A percentile compares a stretch with the other conserved stretches of the same genome.
Evolutionary conservation across 1,140 invertebrate genomes (phyloP).

Genomic region (Tribolium madens): DNA sequence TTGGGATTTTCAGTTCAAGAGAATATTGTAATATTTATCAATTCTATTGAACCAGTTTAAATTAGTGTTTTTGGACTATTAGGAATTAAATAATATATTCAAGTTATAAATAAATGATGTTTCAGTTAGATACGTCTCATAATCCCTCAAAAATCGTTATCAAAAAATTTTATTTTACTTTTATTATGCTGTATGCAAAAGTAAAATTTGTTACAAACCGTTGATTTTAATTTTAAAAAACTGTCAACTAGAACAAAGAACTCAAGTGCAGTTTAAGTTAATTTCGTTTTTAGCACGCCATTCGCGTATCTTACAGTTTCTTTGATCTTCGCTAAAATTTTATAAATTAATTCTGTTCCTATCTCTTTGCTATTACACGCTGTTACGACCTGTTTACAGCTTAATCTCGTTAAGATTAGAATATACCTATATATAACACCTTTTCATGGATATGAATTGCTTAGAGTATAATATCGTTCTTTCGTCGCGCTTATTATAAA

Average conservation of each 20-base stretch:
- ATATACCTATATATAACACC: background rate
- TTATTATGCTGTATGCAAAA: too few species aligned
- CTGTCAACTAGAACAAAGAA: background rate
- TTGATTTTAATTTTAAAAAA: background rate
- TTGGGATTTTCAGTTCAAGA: background rate
- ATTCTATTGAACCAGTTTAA: background rate
- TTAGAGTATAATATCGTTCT: background rate
- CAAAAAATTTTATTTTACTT: too few species aligned
- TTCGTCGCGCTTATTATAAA: too few species aligned
- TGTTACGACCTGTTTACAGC: background rate
- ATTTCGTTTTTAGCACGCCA: slow-evolving; percentile 2
- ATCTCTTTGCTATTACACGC: background rate
- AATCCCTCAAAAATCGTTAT: too few species aligned
- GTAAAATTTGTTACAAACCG: background rate
- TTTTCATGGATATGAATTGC: background rate
- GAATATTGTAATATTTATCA: background rate
- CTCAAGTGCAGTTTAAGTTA: background rate
- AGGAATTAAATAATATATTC: background rate
- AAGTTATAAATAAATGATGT: too few species aligned
- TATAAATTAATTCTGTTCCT: slow-evolving; percentile 7
- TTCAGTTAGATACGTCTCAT: too few species aligned
- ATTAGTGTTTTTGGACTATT: background rate
- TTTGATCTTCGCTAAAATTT: slow-evolving; percentile 4
- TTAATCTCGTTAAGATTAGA: slow-evolving; percentile 1
- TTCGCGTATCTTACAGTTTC: slow-evolving; percentile 9